Evolutionary conservation across 1,140 invertebrate genomes (phyloP).

Genomic region (Atta cephalotes): DNA sequence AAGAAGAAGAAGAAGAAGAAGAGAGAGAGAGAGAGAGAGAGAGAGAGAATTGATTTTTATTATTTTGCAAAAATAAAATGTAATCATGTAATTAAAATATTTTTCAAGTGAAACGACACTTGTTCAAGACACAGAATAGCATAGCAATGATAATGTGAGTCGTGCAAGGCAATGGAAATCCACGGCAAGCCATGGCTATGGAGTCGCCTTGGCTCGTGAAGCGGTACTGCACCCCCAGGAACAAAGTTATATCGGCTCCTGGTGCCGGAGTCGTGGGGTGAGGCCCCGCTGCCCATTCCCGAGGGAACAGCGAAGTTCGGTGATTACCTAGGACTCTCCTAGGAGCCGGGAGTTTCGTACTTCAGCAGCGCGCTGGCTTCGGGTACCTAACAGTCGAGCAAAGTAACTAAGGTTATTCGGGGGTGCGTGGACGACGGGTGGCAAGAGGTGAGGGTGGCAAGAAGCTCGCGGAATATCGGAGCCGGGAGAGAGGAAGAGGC

Average conservation of each 20-base stretch:
- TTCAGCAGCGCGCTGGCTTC: slow-evolving; percentile 82
- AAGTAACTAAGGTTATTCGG: slow-evolving; percentile 85
- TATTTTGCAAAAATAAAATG: no score
- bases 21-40: no score
- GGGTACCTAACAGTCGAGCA: slow-evolving; percentile 84
- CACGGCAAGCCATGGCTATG: slow-evolving; percentile 58
- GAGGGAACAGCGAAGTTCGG: slow-evolving; percentile 85
- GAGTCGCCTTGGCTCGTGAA: slow-evolving; percentile 76
- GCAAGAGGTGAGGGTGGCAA: slow-evolving; percentile 57
- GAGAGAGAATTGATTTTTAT: not conserved
- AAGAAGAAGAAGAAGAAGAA: no score
- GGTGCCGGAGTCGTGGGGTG: slow-evolving; percentile 63
- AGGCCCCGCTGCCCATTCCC: slow-evolving; percentile 78
- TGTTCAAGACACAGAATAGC: not conserved
- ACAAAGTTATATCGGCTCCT: slow-evolving; percentile 86
- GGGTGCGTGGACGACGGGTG: slow-evolving; percentile 67
- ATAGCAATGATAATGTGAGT: slow-evolving; percentile 42
- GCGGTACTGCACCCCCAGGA: slow-evolving; percentile 81
- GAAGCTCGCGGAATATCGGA: slow-evolving; percentile 63
- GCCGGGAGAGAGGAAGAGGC: slow-evolving; percentile 36
- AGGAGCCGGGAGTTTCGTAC: slow-evolving; percentile 85
- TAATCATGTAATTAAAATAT: not conserved
- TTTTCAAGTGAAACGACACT: not conserved
- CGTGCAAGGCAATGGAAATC: slow-evolving; percentile 42
- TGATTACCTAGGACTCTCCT: slow-evolving; percentile 86